These are phyloP conservation scores for Rutilus rutilus DNA, from an alignment of 2,113 vertebrate genomes.

Conservation along the genomic window DNA sequence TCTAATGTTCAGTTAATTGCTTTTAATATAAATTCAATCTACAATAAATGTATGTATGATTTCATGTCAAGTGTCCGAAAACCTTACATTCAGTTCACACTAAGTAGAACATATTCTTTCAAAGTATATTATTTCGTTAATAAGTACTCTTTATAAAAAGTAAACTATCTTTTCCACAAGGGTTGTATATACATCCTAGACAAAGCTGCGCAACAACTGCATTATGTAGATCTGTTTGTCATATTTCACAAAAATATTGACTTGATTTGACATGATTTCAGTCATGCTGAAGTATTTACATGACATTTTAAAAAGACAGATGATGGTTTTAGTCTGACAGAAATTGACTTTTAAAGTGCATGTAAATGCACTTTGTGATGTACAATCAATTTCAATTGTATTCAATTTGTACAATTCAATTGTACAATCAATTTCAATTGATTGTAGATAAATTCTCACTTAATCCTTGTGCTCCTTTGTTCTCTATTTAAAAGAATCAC, in stretches of 20 bases:
- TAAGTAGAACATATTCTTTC: too few relatives aligned
- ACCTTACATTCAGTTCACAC: too few relatives aligned
- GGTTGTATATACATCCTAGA: neutral
- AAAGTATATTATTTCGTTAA: too few relatives aligned
- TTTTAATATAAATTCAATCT: neutral
- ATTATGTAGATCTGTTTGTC: neutral
- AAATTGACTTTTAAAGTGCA: conserved; percentile 29
- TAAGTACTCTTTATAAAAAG: too few relatives aligned
- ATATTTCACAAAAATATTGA: neutral
- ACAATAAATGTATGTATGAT: neutral
- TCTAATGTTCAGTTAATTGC: neutral
- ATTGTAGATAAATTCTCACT: neutral
- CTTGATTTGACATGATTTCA: neutral
- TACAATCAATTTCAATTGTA: conserved; percentile 12
- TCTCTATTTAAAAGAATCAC: neutral
- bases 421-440: conserved; percentile 1
- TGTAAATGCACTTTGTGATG: neutral
- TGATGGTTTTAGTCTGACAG: neutral
- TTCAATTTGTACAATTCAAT: neutral
- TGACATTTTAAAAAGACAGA: neutral
- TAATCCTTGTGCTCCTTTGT: neutral
- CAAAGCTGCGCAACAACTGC: neutral
- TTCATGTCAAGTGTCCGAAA: too few relatives aligned
- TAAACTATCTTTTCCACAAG: neutral
- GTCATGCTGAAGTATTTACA: conserved; percentile 10